Percentiles rank a stretch among this genome's conserved stretches.
These are phyloP conservation scores for Tetraneura akinire DNA, from an alignment of 1,140 invertebrate genomes.

Conservation along the genomic window DNA sequence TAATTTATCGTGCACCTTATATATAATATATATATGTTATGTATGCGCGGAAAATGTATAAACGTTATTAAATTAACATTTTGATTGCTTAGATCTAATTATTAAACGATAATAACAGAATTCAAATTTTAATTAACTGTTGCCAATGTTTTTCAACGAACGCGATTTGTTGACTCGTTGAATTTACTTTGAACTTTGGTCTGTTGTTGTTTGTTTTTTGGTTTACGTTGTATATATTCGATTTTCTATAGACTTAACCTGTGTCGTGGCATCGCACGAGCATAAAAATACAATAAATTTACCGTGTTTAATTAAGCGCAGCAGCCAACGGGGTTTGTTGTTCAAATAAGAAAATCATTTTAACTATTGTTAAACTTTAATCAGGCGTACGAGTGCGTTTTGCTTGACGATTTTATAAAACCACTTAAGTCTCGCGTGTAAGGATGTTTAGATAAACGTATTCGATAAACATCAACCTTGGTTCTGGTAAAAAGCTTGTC, in stretches of 20 bases:
- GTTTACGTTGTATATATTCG: background rate
- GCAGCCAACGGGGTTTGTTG: background rate
- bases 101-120: background rate
- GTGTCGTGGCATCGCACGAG: background rate
- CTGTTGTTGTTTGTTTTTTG: background rate
- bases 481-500: background rate
- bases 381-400: background rate
- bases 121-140: background rate
- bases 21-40: too few relatives aligned
- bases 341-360: conserved; percentile 9
- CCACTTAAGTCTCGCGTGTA: background rate
- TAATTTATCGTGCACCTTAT: too few relatives aligned
- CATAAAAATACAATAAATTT: too few relatives aligned
- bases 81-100: background rate
- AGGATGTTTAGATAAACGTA: background rate
- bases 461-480: background rate
- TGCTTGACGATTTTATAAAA: background rate
- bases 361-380: conserved; percentile 30
- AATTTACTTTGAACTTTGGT: background rate
- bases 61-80: background rate
- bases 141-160: background rate
- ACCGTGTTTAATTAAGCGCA: conserved; percentile 24
- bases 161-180: background rate
- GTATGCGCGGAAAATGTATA: background rate
- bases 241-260: background rate